A percentile compares a stretch with the other conserved stretches of the same genome.
These are phyloP conservation scores for Saxidomus purpurata DNA, from an alignment of 1,140 invertebrate genomes.

Conservation along the genomic window DNA sequence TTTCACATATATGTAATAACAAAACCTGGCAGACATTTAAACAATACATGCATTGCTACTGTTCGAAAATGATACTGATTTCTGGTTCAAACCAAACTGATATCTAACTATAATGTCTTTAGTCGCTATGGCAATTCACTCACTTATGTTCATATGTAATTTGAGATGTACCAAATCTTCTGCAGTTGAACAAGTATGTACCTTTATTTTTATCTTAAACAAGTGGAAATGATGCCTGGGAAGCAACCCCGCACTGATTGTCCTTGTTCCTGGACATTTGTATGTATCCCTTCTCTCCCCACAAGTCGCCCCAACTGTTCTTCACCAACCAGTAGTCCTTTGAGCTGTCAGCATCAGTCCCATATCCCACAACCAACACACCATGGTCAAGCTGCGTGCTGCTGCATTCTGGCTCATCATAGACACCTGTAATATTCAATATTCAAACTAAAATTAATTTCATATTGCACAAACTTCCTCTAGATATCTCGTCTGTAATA, in stretches of 20 bases:
- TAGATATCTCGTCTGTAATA: too few relatives aligned
- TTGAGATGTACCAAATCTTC: too few relatives aligned
- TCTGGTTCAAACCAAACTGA: too few relatives aligned
- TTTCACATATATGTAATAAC: too few relatives aligned
- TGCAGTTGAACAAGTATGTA: too few relatives aligned
- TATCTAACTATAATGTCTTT: too few relatives aligned
- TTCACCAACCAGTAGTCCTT: conserved; percentile 89
- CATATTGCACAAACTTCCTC: too few relatives aligned
- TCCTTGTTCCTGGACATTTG: conserved; percentile 95
- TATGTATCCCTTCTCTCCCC: conserved; percentile 96
- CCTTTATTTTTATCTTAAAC: conserved; percentile 62
- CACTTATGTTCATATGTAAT: too few relatives aligned
- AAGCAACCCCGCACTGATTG: conserved; percentile 97
- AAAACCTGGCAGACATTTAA: too few relatives aligned
- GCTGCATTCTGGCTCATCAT: conserved; percentile 78
- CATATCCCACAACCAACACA: conserved; percentile 88
- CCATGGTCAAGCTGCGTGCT: conserved; percentile 86
- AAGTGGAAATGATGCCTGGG: conserved; percentile 89
- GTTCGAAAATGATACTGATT: too few relatives aligned
- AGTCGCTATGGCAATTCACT: too few relatives aligned
- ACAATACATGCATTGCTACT: too few relatives aligned
- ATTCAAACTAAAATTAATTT: background rate
- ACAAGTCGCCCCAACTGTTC: conserved; percentile 90
- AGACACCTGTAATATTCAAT: conserved; percentile 69
- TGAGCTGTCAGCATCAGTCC: conserved; percentile 87